A percentile compares a stretch with the other conserved stretches of the same genome.
Evolutionary conservation across 2,113 vertebrate species (phyloP).

Genomic region (Protobothrops flavoviridis): DNA sequence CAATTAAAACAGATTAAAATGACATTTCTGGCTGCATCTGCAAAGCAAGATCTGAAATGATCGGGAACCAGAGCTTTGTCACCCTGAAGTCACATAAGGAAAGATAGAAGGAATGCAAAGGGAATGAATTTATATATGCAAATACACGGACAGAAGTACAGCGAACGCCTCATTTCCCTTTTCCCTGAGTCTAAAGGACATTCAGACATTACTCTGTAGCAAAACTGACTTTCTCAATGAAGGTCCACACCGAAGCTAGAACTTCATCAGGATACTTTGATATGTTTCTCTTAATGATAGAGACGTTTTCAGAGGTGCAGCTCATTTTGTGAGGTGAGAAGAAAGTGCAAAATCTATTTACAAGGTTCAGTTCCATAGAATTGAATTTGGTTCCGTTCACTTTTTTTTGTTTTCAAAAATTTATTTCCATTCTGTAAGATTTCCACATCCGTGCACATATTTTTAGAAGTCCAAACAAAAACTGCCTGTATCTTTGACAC

Average conservation of each 20-base stretch:
- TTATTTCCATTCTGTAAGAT: not conserved
- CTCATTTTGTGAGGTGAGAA: not conserved
- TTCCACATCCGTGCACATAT: not conserved
- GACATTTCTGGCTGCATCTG: not conserved
- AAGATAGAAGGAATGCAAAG: not conserved
- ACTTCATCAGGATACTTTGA: not conserved
- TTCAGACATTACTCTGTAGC: not conserved
- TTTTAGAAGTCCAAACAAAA: not conserved
- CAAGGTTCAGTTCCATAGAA: not conserved
- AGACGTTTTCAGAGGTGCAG: not conserved
- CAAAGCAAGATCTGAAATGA: fast-evolving
- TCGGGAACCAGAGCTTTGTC: not conserved
- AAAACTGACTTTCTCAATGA: not conserved
- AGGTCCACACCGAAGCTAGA: not conserved
- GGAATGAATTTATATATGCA: not conserved
- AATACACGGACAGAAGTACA: not conserved
- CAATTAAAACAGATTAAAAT: conserved; percentile 16
- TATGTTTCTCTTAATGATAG: not conserved
- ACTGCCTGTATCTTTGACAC: not conserved
- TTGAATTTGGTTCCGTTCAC: not conserved
- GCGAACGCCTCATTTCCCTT: not conserved
- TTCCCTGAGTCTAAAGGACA: not conserved
- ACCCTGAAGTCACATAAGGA: not conserved
- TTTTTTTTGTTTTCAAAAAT: not conserved
- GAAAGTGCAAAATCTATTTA: not conserved